Conservation (phyloP, 2,888 invertebrate species). For the Harmothoe impar region DNA sequence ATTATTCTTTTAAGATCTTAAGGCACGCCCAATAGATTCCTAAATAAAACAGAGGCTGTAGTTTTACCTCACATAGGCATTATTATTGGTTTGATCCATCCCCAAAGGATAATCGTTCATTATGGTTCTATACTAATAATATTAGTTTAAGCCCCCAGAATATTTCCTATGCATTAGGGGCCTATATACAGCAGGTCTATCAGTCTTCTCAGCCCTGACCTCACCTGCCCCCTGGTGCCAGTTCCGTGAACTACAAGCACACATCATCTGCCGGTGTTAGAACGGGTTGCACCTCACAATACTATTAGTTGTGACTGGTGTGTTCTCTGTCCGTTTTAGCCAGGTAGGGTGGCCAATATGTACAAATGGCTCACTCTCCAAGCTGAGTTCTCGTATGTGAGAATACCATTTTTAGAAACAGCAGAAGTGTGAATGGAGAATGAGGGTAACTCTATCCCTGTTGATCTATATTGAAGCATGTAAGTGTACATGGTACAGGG, state of each 20-base stretch:
- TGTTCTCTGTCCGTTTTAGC: not conserved
- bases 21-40: too few species aligned
- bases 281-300: not conserved
- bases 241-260: not conserved
- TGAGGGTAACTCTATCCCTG: not conserved
- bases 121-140: too few species aligned
- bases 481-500: not conserved
- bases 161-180: too few species aligned
- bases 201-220: conserved; percentile 13
- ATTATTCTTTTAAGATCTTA: too few species aligned
- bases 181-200: not conserved
- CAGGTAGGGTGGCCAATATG: not conserved
- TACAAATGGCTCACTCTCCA: not conserved
- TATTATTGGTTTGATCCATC: too few species aligned
- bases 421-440: not conserved
- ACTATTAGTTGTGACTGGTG: not conserved
- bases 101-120: too few species aligned
- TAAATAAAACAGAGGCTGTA: too few species aligned
- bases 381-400: not conserved
- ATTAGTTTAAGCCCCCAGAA: too few species aligned
- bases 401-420: not conserved
- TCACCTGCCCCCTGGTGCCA: not conserved
- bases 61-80: too few species aligned
- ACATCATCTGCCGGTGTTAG: not conserved
- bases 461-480: not conserved